Conservation (phyloP, 2,888 invertebrate species). For the Boloria euphrosyne region DNA sequence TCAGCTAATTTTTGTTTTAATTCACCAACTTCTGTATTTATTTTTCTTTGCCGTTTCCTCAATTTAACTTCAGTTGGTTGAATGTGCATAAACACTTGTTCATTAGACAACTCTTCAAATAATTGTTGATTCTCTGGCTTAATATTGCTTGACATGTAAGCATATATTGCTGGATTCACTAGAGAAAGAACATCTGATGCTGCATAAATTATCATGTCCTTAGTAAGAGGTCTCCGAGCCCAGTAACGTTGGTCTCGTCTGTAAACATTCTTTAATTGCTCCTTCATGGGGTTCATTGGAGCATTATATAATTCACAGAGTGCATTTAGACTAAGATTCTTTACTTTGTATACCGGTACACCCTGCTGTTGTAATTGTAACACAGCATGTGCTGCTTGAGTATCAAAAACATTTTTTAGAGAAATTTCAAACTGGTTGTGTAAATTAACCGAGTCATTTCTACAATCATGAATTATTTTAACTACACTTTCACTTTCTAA, state of each 20-base stretch:
- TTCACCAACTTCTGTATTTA: constrained; percentile 95
- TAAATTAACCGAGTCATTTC: constrained; percentile 94
- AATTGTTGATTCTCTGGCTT: constrained; percentile 87
- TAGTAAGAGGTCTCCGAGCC: constrained; percentile 93
- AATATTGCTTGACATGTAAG: constrained; percentile 85
- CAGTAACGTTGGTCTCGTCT: constrained; percentile 93
- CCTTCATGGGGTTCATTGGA: constrained; percentile 94
- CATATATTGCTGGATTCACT: constrained; percentile 92
- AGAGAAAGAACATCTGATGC: constrained; percentile 94
- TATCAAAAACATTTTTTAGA: constrained; percentile 93
- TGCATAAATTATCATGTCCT: constrained; percentile 95
- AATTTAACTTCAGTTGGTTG: constrained; percentile 92
- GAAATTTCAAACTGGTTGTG: constrained; percentile 93
- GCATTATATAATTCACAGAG: constrained; percentile 95
- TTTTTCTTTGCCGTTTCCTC: constrained; percentile 94
- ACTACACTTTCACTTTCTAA: constrained; percentile 91
- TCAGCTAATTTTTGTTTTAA: constrained; percentile 90
- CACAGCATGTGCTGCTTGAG: constrained; percentile 96
- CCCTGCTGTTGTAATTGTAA: constrained; percentile 94
- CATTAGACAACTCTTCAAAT: constrained; percentile 92
- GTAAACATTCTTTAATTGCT: constrained; percentile 93
- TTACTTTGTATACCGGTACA: constrained; percentile 96
- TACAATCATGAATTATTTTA: constrained; percentile 96
- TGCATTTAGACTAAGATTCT: constrained; percentile 95
- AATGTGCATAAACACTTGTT: constrained; percentile 93